Percentiles rank a stretch among this genome's conserved stretches.
Conservation (phyloP, 1,140 invertebrate species). For the Drosophila nigrodunni region DNA sequence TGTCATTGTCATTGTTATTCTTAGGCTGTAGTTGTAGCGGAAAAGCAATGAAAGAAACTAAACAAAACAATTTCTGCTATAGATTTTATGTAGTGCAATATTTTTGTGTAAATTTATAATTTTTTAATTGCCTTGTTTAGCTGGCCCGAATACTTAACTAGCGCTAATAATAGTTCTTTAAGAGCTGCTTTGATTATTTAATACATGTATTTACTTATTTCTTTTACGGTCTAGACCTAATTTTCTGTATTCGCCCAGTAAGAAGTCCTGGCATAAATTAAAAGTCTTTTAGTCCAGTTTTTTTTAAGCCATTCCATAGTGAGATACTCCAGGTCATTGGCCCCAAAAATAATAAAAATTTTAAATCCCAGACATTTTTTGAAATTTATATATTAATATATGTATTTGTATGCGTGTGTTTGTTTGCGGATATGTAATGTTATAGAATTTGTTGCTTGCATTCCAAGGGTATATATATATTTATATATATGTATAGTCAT, state of each 20-base stretch:
- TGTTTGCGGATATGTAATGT: slow-evolving; percentile 1
- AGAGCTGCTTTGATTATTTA: slow-evolving; percentile 5
- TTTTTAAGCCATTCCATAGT: slow-evolving; percentile 39
- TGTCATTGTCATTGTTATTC: slow-evolving; percentile 43
- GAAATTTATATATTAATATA: slow-evolving; percentile 23
- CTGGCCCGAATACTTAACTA: slow-evolving; percentile 26
- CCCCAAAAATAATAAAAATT: slow-evolving; percentile 4
- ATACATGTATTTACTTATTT: not conserved
- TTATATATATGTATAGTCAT: not conserved
- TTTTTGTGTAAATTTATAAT: slow-evolving; percentile 6
- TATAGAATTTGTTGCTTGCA: slow-evolving; percentile 44
- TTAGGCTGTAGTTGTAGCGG: slow-evolving; percentile 48
- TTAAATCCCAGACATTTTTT: slow-evolving; percentile 32
- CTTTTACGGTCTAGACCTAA: not conserved
- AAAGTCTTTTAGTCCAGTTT: slow-evolving; percentile 24
- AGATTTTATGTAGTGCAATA: slow-evolving; percentile 29
- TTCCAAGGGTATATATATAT: slow-evolving; percentile 41
- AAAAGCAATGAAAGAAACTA: slow-evolving; percentile 18
- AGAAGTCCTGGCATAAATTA: not conserved
- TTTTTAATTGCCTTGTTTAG: not conserved
- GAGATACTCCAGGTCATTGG: slow-evolving; percentile 23
- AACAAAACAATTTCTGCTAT: not conserved
- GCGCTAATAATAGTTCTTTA: slow-evolving; percentile 23
- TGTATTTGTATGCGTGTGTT: not conserved
- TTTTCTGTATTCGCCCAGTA: slow-evolving; percentile 8